Evolutionary conservation across 2,888 invertebrate genomes (phyloP), one percentile per base, ranked within the genome.

Genomic region (Trissonchulus sp.): DNA sequence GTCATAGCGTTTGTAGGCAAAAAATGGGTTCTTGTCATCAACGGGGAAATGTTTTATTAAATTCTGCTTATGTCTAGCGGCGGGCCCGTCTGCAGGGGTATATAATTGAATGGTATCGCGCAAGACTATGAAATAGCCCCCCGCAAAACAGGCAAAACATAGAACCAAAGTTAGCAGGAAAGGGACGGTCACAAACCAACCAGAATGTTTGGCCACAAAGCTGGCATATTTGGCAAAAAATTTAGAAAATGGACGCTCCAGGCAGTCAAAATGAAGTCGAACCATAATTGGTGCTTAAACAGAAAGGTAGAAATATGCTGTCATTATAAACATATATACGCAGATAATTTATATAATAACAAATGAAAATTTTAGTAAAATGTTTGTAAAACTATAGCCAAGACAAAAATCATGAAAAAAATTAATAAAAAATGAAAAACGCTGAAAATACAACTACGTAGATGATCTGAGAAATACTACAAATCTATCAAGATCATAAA

Each of bases 41-140:
- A 65, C n/a, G 35, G 68, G 68, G n/a, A 65, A 65, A 65, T 30
- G 31, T 33, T 30, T 34, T 8, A 33, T 34, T 15, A 65, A 28
- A n/a, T 65, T 30, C 28, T 65, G 15, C 35, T 65, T 65, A 18
- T 30, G 33, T 8, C 35, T 8, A 30, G 33, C 31, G 8, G 68
- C 68, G 8, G 68, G 68, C 33, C 68, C 68, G n/a, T 65, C 68
- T n/a, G 68, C 8, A 18, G 68, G 68, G n/a, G 68, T 65, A 34
- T 65, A 65, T 15, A 65, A 18, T 8, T 65, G 8, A 33, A 65
- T 65, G 28, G 68, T 65, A n/a, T 65, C 68, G 8, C 68, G 8
- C 28, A 65, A 33, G n/a, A 65, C 35, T 34, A 34, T 28, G n/a
- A 34, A 15, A 15, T 18, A n/a, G n/a, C 28, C 68, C 8, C 15